A percentile compares a stretch with the other conserved stretches of the same genome.
phyloP scores from a whole-genome alignment of 1,140 invertebrate species.

The Megalonaias nervosa region DNA sequence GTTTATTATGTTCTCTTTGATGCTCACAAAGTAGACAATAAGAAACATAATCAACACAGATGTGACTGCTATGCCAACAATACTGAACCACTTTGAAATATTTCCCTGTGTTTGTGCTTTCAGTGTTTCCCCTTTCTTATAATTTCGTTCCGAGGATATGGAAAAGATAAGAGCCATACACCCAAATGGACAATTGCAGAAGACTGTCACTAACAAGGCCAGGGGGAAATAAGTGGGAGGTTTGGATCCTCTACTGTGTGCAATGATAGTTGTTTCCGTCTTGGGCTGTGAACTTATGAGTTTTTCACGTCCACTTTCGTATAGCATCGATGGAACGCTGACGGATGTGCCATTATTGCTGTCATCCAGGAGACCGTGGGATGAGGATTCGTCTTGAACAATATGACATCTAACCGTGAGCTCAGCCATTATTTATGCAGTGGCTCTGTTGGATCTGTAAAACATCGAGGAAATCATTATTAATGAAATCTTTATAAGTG shows the following conservation, averaged over 20 bases:
- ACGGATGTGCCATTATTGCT: too few relatives aligned
- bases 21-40: slow-evolving; percentile 26
- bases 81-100: slow-evolving; percentile 31
- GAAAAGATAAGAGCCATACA: slow-evolving; percentile 19
- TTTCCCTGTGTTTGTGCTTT: slow-evolving; percentile 18
- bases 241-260: slow-evolving; percentile 3
- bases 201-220: slow-evolving; percentile 10
- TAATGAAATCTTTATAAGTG: too few relatives aligned
- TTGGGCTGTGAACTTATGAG: too few relatives aligned
- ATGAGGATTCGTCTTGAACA: too few relatives aligned
- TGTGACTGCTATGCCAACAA: slow-evolving; percentile 17
- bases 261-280: slow-evolving; percentile 6
- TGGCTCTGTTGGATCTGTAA: too few relatives aligned
- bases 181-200: slow-evolving; percentile 28
- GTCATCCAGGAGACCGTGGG: too few relatives aligned
- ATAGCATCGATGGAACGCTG: too few relatives aligned
- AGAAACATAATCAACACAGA: slow-evolving; percentile 16
- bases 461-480: too few relatives aligned
- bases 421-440: too few relatives aligned
- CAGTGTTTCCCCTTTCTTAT: background rate
- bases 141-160: background rate
- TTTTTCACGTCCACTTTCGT: too few relatives aligned
- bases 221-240: slow-evolving; percentile 13
- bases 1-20: slow-evolving; percentile 34
- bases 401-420: too few relatives aligned